A percentile compares a stretch with the other conserved stretches of the same genome.
Evolutionary conservation across 1,140 invertebrate genomes (phyloP).

Genomic region (Diachasma alloeum): DNA sequence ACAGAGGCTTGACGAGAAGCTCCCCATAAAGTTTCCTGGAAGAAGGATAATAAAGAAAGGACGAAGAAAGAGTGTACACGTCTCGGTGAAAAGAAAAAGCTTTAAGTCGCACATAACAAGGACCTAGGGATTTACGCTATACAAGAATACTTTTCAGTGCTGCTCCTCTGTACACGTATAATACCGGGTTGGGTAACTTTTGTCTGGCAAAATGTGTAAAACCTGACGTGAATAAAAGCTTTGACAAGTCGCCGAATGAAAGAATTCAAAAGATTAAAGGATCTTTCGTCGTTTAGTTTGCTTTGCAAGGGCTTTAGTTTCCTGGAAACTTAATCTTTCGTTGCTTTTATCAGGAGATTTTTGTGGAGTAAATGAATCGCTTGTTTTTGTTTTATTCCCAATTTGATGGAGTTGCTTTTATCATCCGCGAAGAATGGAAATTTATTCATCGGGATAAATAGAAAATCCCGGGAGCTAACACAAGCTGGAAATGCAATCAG

Average conservation of each 20-base stretch:
- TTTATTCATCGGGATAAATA: neutral
- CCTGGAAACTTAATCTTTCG: neutral
- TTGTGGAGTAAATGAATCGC: too few species aligned
- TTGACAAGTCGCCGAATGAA: neutral
- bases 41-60: neutral
- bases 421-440: too few species aligned
- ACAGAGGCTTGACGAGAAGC: too few species aligned
- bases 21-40: neutral
- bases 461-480: neutral
- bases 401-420: too few species aligned
- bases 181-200: neutral
- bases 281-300: neutral
- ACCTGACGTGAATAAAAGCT: neutral
- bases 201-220: neutral
- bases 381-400: too few species aligned
- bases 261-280: neutral
- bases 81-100: neutral
- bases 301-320: neutral
- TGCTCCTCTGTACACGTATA: neutral
- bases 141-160: neutral
- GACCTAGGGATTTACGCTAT: neutral
- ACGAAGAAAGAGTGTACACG: neutral
- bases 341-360: neutral
- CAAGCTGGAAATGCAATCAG: neutral
- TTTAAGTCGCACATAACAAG: neutral